These are phyloP conservation scores for Campylomormyrus tamandua DNA, from an alignment of 2,113 vertebrate genomes.

Conservation along the genomic window DNA sequence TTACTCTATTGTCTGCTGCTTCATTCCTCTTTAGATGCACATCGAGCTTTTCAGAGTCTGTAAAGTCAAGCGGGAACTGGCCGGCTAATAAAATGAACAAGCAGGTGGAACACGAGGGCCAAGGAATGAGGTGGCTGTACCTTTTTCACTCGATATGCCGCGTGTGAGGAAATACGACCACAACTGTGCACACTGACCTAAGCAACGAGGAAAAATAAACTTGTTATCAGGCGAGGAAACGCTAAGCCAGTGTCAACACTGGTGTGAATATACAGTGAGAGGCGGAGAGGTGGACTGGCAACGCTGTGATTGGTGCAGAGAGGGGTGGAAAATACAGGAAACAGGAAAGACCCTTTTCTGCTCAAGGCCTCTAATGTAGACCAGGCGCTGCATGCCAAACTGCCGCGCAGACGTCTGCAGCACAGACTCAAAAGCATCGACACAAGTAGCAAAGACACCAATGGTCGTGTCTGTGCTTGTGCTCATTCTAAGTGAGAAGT, in stretches of 20 bases:
- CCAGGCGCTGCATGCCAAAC: neutral
- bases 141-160: no score
- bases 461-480: neutral
- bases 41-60: neutral
- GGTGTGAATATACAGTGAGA: neutral
- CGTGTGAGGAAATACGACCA: neutral
- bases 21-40: neutral
- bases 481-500: neutral
- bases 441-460: neutral
- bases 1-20: neutral
- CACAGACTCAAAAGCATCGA: neutral
- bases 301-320: slow-evolving; percentile 51
- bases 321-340: slow-evolving; percentile 56
- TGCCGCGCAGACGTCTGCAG: neutral
- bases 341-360: slow-evolving; percentile 44
- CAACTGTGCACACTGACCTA: neutral
- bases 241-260: slow-evolving; percentile 4
- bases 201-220: neutral
- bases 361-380: slow-evolving; percentile 33
- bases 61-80: neutral
- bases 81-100: neutral
- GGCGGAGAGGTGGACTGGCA: slow-evolving; percentile 26
- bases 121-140: neutral
- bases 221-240: neutral
- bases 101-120: neutral